These are phyloP conservation scores for Conchocele bisecta DNA, from an alignment of 2,888 invertebrate genomes.

Conservation along the genomic window DNA sequence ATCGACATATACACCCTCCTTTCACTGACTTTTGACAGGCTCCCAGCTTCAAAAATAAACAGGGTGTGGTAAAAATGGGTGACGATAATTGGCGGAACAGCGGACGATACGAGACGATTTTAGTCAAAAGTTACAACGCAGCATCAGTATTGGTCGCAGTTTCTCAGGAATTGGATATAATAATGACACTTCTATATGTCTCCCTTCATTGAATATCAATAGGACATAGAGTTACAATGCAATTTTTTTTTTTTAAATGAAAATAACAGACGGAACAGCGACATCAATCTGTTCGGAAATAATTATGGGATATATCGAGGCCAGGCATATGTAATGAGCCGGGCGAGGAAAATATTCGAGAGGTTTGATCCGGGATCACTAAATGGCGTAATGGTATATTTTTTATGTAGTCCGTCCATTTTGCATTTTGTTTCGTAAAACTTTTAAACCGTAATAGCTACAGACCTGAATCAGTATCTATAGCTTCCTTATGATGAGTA, in stretches of 20 bases:
- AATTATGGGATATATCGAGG: conserved; percentile 18
- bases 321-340: conserved; percentile 55
- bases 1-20: conserved; percentile 44
- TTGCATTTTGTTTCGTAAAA: no score
- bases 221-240: no score
- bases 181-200: background rate
- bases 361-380: no score
- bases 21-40: conserved; percentile 29
- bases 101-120: conserved; percentile 13
- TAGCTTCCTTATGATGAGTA: no score
- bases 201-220: background rate
- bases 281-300: conserved; percentile 1
- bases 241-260: no score
- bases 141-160: background rate
- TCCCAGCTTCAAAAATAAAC: conserved; percentile 52
- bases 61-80: conserved; percentile 60
- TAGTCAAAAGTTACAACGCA: background rate
- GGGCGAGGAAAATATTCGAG: no score
- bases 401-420: no score
- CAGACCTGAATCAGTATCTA: no score
- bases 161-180: background rate
- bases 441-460: no score
- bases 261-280: conserved; percentile 4
- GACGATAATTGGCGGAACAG: conserved; percentile 52
- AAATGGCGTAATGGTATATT: no score